Percentiles rank a stretch among this genome's conserved stretches.
These are phyloP conservation scores for Ptychochromis oligacanthus DNA, from an alignment of 2,113 vertebrate species.

Conservation along the genomic window DNA sequence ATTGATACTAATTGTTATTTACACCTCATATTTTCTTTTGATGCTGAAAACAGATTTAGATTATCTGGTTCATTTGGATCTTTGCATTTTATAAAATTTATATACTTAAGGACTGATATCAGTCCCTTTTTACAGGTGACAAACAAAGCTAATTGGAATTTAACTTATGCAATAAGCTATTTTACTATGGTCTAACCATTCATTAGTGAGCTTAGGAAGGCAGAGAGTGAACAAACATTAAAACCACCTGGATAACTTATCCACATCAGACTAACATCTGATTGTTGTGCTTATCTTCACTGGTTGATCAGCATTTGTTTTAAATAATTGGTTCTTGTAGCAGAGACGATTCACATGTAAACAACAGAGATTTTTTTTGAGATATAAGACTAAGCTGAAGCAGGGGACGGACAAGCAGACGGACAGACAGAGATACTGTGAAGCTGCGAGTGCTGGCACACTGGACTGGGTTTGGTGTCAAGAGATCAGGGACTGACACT, in stretches of 20 bases:
- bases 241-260: neutral
- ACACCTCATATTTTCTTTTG: no score
- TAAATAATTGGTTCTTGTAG: conserved; percentile 27
- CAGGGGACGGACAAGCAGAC: conserved; percentile 42
- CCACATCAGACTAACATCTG: neutral
- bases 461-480: conserved; percentile 63
- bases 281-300: neutral
- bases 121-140: neutral
- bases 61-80: neutral
- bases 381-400: conserved; percentile 28
- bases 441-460: conserved; percentile 66
- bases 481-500: conserved; percentile 75
- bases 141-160: neutral
- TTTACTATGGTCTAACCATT: neutral
- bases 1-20: neutral
- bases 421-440: conserved; percentile 52
- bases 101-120: neutral
- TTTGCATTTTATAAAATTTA: neutral
- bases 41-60: neutral
- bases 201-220: neutral
- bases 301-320: conserved; percentile 15
- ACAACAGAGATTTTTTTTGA: conserved; percentile 8
- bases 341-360: conserved; percentile 13
- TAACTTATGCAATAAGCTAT: neutral
- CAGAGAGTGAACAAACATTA: neutral